Conservation (phyloP, 2,113 vertebrate genomes). For the Rhinogobius similis region DNA sequence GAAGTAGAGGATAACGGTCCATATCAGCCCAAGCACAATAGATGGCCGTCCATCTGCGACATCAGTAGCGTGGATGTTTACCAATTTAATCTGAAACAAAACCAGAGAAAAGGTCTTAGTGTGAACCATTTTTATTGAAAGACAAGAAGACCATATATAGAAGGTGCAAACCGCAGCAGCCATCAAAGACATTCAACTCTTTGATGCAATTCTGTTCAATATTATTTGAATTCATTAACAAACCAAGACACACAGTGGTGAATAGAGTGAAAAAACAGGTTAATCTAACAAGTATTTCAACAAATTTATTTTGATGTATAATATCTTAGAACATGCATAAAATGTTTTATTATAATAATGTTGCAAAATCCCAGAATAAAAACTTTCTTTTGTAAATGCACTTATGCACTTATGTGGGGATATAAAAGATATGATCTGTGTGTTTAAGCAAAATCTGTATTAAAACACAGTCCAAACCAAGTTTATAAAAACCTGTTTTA, state of each 20-base stretch:
- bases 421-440: too few species aligned
- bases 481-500: too few species aligned
- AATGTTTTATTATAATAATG: neutral
- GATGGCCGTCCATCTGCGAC: conserved; percentile 95
- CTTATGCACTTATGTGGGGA: too few species aligned
- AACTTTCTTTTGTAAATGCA: too few species aligned
- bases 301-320: too few species aligned
- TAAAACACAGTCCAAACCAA: too few species aligned
- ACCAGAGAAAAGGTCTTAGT: conserved; percentile 19
- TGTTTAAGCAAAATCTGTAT: too few species aligned
- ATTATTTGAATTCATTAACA: neutral
- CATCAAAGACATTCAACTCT: conserved; percentile 47
- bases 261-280: neutral
- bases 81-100: conserved; percentile 90
- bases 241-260: conserved; percentile 46
- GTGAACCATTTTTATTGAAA: neutral
- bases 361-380: too few species aligned
- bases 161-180: conserved; percentile 13
- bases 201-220: conserved; percentile 41
- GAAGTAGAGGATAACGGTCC: conserved; percentile 98
- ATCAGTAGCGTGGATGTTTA: conserved; percentile 98
- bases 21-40: conserved; percentile 94
- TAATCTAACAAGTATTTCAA: neutral
- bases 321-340: neutral
- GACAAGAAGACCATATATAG: neutral